Conservation (phyloP, 2,797 vertebrate genomes). For the Coluber constrictor region DNA sequence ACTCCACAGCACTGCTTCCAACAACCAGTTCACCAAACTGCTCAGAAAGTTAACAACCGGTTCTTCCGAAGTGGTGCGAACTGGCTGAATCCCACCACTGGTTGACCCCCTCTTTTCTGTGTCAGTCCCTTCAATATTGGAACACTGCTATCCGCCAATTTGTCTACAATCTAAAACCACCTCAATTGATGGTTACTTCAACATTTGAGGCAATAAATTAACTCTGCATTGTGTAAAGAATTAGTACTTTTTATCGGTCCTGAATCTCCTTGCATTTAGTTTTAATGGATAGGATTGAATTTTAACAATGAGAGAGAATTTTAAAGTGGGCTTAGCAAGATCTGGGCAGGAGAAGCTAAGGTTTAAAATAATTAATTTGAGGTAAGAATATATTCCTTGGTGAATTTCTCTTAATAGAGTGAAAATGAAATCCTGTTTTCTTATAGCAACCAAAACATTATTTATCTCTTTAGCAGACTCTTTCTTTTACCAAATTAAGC, state of each 20-base stretch:
- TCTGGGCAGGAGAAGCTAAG: not conserved
- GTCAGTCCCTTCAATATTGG: not conserved
- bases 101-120: not conserved
- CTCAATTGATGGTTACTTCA: no score
- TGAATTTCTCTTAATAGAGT: conserved; percentile 33
- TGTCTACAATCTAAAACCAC: not conserved
- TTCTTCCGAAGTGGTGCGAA: no score
- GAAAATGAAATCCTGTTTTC: conserved; percentile 22
- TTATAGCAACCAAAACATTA: conserved; percentile 35
- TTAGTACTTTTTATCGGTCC: not conserved
- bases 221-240: not conserved
- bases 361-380: not conserved
- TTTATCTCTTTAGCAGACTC: conserved; percentile 42
- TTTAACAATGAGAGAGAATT: not conserved
- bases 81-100: no score
- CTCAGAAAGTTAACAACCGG: no score
- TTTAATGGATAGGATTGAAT: not conserved
- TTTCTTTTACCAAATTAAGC: conserved; percentile 39
- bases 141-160: not conserved
- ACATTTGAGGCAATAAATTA: not conserved
- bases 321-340: not conserved
- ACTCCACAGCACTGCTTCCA: no score
- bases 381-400: conserved; percentile 11
- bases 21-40: no score
- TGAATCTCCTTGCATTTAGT: not conserved